These are phyloP conservation scores for Vombatus ursinus DNA, from an alignment of 2,113 vertebrate genomes.

Conservation along the genomic window DNA sequence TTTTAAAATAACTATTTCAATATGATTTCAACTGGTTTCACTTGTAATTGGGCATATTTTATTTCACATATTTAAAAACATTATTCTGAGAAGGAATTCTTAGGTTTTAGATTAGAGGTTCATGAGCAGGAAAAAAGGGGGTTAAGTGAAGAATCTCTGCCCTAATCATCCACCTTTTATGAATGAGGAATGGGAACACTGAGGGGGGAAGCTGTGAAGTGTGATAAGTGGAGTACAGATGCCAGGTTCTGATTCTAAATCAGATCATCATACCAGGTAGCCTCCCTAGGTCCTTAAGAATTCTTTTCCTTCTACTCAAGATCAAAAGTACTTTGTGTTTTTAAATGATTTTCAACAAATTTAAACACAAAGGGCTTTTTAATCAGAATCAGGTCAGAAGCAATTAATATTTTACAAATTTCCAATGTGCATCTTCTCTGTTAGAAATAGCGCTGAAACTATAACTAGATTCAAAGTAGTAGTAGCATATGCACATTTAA, in stretches of 20 bases:
- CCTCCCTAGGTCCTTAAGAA: background rate
- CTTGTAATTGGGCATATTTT: background rate
- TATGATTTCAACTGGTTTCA: background rate
- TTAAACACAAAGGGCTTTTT: background rate
- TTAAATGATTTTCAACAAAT: background rate
- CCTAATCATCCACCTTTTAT: background rate
- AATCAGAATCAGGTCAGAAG: background rate
- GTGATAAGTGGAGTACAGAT: background rate
- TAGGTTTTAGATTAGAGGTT: background rate
- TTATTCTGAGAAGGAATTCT: background rate
- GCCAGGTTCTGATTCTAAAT: background rate
- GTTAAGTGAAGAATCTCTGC: background rate
- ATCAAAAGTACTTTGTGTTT: background rate
- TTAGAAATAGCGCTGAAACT: background rate
- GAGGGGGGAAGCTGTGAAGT: background rate
- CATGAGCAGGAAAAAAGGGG: background rate
- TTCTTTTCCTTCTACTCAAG: background rate
- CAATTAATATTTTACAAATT: background rate
- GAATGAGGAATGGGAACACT: background rate
- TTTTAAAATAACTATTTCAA: background rate
- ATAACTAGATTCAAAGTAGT: background rate
- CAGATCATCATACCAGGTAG: background rate
- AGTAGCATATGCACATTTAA: background rate
- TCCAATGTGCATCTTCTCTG: background rate
- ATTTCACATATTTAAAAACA: background rate